Conservation (phyloP, 2,113 vertebrate species). For the Smithornis capensis region DNA sequence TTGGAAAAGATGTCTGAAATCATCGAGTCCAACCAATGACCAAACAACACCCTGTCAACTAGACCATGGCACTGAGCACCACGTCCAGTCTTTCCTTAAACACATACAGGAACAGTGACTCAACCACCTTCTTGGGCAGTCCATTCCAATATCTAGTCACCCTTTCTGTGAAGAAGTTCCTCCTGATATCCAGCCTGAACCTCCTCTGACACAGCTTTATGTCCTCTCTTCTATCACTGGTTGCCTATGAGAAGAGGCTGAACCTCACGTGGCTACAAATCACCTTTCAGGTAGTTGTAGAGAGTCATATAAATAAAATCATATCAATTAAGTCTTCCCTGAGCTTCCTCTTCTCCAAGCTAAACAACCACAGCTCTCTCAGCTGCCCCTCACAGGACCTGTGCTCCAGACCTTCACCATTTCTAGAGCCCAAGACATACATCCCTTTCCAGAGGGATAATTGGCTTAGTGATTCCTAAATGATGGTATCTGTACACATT, state of each 20-base stretch:
- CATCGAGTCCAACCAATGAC: not conserved
- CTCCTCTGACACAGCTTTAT: not conserved
- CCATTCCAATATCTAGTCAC: not conserved
- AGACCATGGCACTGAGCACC: not conserved
- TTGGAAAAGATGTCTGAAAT: not conserved
- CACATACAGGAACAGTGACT: not conserved
- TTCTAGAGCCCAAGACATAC: not conserved
- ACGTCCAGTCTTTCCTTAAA: not conserved
- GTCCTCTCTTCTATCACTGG: not conserved
- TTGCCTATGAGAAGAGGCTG: not conserved
- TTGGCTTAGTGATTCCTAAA: accelerated
- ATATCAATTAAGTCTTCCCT: no score
- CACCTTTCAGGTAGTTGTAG: not conserved
- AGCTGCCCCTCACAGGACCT: not conserved
- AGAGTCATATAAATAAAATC: no score
- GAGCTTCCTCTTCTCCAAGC: not conserved
- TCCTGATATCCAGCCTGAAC: not conserved
- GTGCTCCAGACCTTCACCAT: not conserved
- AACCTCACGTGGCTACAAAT: not conserved
- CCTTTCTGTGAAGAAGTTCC: not conserved
- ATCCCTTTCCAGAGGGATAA: accelerated
- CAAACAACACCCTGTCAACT: not conserved
- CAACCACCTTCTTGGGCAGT: not conserved
- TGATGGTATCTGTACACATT: accelerated
- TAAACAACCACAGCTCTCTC: not conserved